Evolutionary conservation across 2,113 vertebrate species (phyloP).

Genomic region (Sebastes schlegelii): DNA sequence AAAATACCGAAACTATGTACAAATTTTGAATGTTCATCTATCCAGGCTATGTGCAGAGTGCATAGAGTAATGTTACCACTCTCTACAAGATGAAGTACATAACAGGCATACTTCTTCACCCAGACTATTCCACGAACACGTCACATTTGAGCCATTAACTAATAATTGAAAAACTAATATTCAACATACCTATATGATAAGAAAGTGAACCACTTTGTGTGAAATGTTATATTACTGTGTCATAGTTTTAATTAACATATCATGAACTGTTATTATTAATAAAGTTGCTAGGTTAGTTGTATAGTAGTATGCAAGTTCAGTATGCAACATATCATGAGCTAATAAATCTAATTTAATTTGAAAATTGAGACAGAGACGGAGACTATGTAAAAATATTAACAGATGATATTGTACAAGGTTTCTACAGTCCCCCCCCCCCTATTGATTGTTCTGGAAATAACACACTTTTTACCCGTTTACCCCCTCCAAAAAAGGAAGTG

Average conservation of each 20-base stretch:
- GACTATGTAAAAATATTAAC: too few species aligned
- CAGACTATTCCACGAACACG: not conserved
- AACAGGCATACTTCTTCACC: too few species aligned
- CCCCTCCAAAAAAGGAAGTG: too few species aligned
- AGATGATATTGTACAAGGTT: too few species aligned
- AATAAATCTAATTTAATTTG: not conserved
- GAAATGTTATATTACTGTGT: not conserved
- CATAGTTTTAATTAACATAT: not conserved
- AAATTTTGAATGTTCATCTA: not conserved
- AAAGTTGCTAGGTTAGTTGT: not conserved
- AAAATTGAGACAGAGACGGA: not conserved
- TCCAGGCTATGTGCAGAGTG: not conserved
- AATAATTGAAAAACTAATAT: not conserved
- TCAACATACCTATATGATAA: not conserved
- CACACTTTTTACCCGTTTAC: too few species aligned
- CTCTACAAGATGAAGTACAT: not conserved
- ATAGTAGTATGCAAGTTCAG: not conserved
- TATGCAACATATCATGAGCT: not conserved
- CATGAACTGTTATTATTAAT: too few species aligned
- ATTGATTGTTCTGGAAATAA: too few species aligned
- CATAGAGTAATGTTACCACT: not conserved
- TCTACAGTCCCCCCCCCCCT: too few species aligned
- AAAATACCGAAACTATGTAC: not conserved
- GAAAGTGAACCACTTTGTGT: not conserved
- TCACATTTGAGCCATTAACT: not conserved